phyloP scores from a whole-genome alignment of 2,888 invertebrate genomes.

The Gandaritis pyraliata region DNA sequence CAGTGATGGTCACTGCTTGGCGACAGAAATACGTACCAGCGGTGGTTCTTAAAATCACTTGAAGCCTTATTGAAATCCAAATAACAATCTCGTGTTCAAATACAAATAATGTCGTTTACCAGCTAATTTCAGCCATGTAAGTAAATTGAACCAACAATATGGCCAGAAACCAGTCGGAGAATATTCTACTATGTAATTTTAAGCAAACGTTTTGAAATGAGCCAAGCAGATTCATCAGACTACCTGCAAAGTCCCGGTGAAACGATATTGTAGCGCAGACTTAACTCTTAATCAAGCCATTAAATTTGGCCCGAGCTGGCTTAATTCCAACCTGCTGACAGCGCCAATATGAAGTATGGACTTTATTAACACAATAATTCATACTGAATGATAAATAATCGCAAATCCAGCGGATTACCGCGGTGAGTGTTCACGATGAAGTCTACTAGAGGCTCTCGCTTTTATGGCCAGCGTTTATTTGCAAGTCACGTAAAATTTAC shows the following conservation, averaged over 20 bases:
- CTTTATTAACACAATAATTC: slow-evolving; percentile 38
- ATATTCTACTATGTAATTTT: slow-evolving; percentile 33
- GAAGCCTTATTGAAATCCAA: too few relatives aligned
- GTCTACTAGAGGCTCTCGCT: slow-evolving; percentile 16
- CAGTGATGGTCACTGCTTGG: too few relatives aligned
- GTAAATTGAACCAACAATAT: slow-evolving; percentile 11
- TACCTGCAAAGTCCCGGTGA: slow-evolving; percentile 35
- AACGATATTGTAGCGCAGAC: slow-evolving; percentile 53
- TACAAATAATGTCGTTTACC: too few relatives aligned
- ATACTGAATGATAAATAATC: slow-evolving; percentile 34
- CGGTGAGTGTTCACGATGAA: slow-evolving; percentile 24
- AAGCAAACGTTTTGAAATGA: slow-evolving; percentile 28
- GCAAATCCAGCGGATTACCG: slow-evolving; percentile 29
- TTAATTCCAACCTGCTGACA: slow-evolving; percentile 66
- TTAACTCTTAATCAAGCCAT: slow-evolving; percentile 68
- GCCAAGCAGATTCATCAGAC: slow-evolving; percentile 33
- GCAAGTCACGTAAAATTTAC: slow-evolving; percentile 17
- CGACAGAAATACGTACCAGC: too few relatives aligned
- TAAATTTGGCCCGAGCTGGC: slow-evolving; percentile 68
- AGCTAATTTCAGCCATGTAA: not conserved
- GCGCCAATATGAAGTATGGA: slow-evolving; percentile 43
- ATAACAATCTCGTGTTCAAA: too few relatives aligned
- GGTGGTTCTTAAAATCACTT: too few relatives aligned
- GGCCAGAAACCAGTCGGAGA: slow-evolving; percentile 10
- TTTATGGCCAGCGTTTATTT: slow-evolving; percentile 20